Conservation (phyloP, 2,113 vertebrate species). For the Corydoras sp. region DNA sequence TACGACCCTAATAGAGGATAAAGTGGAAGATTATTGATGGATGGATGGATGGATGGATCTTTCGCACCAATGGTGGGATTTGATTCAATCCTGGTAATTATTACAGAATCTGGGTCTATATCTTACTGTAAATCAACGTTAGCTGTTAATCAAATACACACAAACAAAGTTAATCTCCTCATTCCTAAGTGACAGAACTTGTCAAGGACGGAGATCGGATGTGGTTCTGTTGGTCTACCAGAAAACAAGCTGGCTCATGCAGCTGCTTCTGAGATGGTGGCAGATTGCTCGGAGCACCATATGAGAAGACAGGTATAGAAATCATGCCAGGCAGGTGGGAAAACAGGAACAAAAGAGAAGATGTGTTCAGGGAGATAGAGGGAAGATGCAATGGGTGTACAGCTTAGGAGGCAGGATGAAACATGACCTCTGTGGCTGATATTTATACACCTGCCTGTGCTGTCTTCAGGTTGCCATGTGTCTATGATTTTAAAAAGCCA, state of each 20-base stretch:
- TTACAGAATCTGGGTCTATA: not conserved
- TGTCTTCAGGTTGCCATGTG: slow-evolving; percentile 4
- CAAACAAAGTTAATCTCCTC: slow-evolving; percentile 8
- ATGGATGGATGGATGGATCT: not conserved
- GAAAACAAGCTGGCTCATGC: slow-evolving; percentile 41
- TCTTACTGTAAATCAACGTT: not conserved
- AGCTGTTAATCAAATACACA: not conserved
- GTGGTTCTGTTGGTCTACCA: slow-evolving; percentile 34
- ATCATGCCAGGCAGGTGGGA: slow-evolving; percentile 47
- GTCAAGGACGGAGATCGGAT: slow-evolving; percentile 18
- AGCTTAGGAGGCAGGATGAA: slow-evolving; percentile 37
- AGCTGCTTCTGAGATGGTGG: slow-evolving; percentile 41
- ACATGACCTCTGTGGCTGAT: slow-evolving; percentile 24
- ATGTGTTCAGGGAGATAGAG: slow-evolving; percentile 14
- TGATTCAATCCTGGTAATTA: not conserved
- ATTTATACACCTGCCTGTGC: slow-evolving; percentile 34
- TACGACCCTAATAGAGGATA: too few relatives aligned
- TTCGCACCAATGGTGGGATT: not conserved
- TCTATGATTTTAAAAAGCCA: slow-evolving; percentile 17
- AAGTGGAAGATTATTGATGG: too few relatives aligned
- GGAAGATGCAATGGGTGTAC: slow-evolving; percentile 13
- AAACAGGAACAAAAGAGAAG: slow-evolving; percentile 51
- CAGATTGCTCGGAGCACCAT: not conserved
- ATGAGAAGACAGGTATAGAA: slow-evolving; percentile 31
- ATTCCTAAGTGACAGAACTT: slow-evolving; percentile 7